phyloP scores from a whole-genome alignment of 1,140 invertebrate genomes.

The Oedothorax gibbosus region DNA sequence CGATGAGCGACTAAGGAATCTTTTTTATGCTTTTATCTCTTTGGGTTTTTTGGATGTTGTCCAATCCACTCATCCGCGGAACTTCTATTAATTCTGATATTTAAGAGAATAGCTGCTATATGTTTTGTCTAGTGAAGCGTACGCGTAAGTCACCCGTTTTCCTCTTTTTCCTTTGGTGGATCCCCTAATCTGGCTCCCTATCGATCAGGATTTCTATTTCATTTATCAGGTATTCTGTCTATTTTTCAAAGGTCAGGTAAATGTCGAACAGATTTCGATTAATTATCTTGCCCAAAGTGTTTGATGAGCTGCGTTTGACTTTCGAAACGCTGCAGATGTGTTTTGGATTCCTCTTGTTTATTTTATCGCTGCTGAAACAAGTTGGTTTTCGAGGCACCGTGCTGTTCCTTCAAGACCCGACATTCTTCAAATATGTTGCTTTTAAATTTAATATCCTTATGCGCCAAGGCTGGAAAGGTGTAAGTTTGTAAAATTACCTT shows the following conservation, averaged over 20 bases:
- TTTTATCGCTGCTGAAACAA: too few species aligned
- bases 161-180: neutral
- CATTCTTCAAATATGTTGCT: too few species aligned
- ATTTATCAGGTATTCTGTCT: slow-evolving; percentile 19
- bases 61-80: slow-evolving; percentile 11
- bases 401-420: too few species aligned
- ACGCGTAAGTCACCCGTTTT: slow-evolving; percentile 1
- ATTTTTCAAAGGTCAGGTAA: slow-evolving; percentile 4
- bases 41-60: slow-evolving; percentile 11
- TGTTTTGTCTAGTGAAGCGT: slow-evolving; percentile 37
- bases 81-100: slow-evolving; percentile 44
- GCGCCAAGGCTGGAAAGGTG: too few species aligned
- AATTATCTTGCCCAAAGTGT: neutral
- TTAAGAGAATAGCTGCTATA: slow-evolving; percentile 21
- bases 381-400: too few species aligned
- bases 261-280: slow-evolving; percentile 24
- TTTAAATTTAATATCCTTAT: too few species aligned
- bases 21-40: too few species aligned
- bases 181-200: slow-evolving; percentile 30
- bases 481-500: too few species aligned
- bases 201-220: slow-evolving; percentile 30
- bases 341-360: too few species aligned
- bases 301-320: neutral
- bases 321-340: too few species aligned
- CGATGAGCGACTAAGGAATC: too few species aligned